A percentile compares a stretch with the other conserved stretches of the same genome.
Conservation (phyloP, 2,113 vertebrate species). For the Mormyrus lacerda region DNA sequence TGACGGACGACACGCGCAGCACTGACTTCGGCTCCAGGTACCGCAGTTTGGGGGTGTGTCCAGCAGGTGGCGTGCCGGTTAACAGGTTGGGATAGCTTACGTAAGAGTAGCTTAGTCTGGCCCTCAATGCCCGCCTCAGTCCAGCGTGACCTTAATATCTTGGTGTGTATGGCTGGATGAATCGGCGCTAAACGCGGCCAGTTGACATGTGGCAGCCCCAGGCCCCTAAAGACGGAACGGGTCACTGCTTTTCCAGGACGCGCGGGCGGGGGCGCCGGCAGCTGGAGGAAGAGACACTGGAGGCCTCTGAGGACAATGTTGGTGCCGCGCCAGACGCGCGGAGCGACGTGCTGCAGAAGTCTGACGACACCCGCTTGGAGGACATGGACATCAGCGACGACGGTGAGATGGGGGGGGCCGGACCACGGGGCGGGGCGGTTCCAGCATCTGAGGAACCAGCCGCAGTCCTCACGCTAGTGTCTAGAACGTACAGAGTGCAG, state of each 20-base stretch:
- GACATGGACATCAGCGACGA: slow-evolving; percentile 85
- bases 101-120: not conserved
- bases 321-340: rapidly evolving
- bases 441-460: not conserved
- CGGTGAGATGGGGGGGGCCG: slow-evolving; percentile 40
- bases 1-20: slow-evolving; percentile 55
- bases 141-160: not conserved
- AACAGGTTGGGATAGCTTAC: not conserved
- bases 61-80: not conserved
- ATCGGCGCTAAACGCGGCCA: not conserved
- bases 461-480: not conserved
- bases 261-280: slow-evolving; percentile 62
- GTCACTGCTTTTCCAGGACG: slow-evolving; percentile 26
- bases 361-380: slow-evolving; percentile 70
- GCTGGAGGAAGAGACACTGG: rapidly evolving
- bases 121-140: not conserved
- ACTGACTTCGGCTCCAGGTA: slow-evolving; percentile 78
- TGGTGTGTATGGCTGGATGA: not conserved
- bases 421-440: no score
- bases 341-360: slow-evolving; percentile 36
- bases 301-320: not conserved
- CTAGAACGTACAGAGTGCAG: not conserved
- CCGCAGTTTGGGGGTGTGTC: not conserved
- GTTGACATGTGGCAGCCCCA: not conserved
- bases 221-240: not conserved